Evolutionary conservation across 2,888 invertebrate genomes (phyloP).

Genomic region (Exocentrus adspersus): DNA sequence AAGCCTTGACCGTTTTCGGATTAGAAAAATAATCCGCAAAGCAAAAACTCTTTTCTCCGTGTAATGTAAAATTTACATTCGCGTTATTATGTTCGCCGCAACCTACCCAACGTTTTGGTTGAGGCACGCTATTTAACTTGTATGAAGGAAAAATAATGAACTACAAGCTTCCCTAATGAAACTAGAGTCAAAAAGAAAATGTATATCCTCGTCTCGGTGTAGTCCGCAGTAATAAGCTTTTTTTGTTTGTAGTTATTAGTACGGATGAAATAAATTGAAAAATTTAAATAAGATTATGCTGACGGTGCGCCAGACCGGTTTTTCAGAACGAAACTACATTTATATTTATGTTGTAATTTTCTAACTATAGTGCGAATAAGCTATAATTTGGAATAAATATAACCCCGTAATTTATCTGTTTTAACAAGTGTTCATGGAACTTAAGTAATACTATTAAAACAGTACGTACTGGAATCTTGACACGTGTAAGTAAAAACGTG

Average conservation of each 20-base stretch:
- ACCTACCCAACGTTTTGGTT: constrained; percentile 8
- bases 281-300: constrained; percentile 11
- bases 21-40: background rate
- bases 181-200: constrained; percentile 18
- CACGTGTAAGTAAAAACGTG: no score
- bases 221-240: constrained; percentile 10
- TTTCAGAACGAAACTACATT: background rate
- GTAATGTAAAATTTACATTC: constrained; percentile 28
- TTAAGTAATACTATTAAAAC: background rate
- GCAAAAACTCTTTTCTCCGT: background rate
- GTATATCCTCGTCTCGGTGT: background rate
- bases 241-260: constrained; percentile 18
- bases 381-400: background rate
- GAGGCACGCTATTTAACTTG: background rate
- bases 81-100: constrained; percentile 11
- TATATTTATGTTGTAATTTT: no score
- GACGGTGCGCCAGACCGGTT: background rate
- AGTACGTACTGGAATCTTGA: no score
- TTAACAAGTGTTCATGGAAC: background rate
- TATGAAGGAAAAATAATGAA: constrained; percentile 15
- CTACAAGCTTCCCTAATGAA: constrained; percentile 14
- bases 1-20: no score
- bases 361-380: no score
- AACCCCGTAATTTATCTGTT: no score
- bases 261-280: constrained; percentile 1